These are phyloP conservation scores for Drosophila bifasciata DNA, from an alignment of 1,140 invertebrate species.

Conservation along the genomic window DNA sequence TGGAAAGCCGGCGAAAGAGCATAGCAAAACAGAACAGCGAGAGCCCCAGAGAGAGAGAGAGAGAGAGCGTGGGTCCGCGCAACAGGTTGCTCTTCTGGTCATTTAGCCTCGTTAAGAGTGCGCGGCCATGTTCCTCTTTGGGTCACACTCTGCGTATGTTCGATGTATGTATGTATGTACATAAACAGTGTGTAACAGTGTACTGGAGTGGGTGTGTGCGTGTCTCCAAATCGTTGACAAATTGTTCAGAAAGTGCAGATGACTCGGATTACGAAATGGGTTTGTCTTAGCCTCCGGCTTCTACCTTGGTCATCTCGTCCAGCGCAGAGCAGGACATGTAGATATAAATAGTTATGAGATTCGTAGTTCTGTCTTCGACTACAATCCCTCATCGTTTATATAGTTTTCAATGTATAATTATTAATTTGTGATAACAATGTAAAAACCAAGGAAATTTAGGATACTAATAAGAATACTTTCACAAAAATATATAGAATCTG, in stretches of 20 bases:
- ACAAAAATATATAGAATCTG: no score
- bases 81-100: slow-evolving; percentile 60
- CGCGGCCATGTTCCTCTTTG: slow-evolving; percentile 14
- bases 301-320: neutral
- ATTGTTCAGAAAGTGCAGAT: slow-evolving; percentile 59
- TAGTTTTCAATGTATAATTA: no score
- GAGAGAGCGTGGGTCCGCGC: slow-evolving; percentile 15
- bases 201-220: slow-evolving; percentile 10
- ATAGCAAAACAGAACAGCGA: slow-evolving; percentile 61
- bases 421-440: no score
- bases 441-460: no score
- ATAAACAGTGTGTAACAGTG: neutral
- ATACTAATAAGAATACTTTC: no score
- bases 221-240: slow-evolving; percentile 62
- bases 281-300: slow-evolving; percentile 33
- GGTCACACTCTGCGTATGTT: slow-evolving; percentile 48
- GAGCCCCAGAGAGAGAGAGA: neutral
- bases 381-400: no score
- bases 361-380: no score
- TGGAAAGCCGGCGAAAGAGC: slow-evolving; percentile 67
- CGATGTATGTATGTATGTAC: slow-evolving; percentile 12
- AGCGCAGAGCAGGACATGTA: no score
- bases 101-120: slow-evolving; percentile 29
- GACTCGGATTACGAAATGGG: slow-evolving; percentile 62
- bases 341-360: no score